phyloP scores from a whole-genome alignment of 2,888 invertebrate species.

The Polyommatus icarus region DNA sequence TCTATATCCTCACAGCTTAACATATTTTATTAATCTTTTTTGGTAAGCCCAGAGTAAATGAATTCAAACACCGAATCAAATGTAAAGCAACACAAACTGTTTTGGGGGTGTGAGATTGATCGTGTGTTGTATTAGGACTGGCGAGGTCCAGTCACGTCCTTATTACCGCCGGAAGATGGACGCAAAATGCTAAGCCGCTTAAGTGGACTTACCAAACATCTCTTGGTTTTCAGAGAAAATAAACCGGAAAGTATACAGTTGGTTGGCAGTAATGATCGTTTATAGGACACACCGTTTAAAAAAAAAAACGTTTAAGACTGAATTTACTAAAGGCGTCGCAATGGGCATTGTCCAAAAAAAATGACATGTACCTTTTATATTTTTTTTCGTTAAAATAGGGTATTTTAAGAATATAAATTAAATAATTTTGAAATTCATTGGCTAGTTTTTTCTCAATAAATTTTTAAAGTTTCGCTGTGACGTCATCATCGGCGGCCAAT shows the following conservation, averaged over 20 bases:
- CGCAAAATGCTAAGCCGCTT: constrained; percentile 10
- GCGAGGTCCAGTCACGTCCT: constrained; percentile 20
- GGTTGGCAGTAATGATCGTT: not conserved
- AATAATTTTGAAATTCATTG: too few relatives aligned
- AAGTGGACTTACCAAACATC: constrained; percentile 15
- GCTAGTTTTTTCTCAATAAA: too few relatives aligned
- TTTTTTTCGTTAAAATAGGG: too few relatives aligned
- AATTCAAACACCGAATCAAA: constrained; percentile 28
- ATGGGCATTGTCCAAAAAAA: too few relatives aligned
- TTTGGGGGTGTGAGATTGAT: constrained; percentile 27
- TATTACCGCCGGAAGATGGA: constrained; percentile 6
- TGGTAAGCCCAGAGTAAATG: constrained; percentile 9
- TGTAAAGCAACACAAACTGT: constrained; percentile 21
- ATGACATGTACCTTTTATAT: too few relatives aligned
- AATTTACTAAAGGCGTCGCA: not conserved
- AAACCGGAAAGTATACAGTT: not conserved
- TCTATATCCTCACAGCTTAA: too few relatives aligned
- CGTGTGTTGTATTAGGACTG: constrained; percentile 26
- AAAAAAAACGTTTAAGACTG: not conserved
- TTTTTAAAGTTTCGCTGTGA: too few relatives aligned
- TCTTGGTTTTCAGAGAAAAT: not conserved
- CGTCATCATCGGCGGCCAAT: too few relatives aligned
- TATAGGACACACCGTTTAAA: not conserved
- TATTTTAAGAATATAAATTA: too few relatives aligned
- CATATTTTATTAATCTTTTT: not conserved